Base-by-base conservation (phyloP, 2,113 vertebrate genomes). In the Crypturellus undulatus region DNA sequence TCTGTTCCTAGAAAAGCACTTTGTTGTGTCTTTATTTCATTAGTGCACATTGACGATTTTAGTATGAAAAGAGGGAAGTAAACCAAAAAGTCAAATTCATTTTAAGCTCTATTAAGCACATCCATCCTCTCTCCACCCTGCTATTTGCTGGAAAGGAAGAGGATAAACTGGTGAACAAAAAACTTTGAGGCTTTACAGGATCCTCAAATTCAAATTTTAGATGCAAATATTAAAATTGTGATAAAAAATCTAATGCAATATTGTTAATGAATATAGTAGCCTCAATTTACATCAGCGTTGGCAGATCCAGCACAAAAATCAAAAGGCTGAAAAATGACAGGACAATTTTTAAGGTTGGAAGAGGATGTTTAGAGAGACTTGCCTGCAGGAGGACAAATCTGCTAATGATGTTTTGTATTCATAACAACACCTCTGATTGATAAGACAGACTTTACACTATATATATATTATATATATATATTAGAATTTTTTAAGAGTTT, bases 21-120 rank as follows among this genome's bases (percentile, higher is more conserved):
- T 42, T 65, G 6, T 18, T 82, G 17, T 58, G 16, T 86, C 34
- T 67, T 84, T 75, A 56, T 92, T 85, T 82, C 38, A 40, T 45
- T 89, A 56, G 20, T 45, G 24, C 68, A 2, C 5, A 6, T 30
- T 8, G 8, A 89, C 10, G 49, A 73, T 75, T 71, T 76, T 79
- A 77, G 49, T 70, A 69, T 52, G 43, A 87, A 91, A 83, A 62
- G 12, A 63, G 9, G 10, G 26, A 63, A 81, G 11, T 72, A 92
- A 91, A 78, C 12, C 15, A 78, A 77, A 94, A 89, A 64, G 47
- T 78, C 65, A 71, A 63, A 81, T 84, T 94, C 2, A 88, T 94
- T 96, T 94, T 81, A 96, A 88, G 72, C 76, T 87, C 30, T 72
- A 9, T 95, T 91, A 92, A 60, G 64, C 60, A 84, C 5, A 79